Evolutionary conservation across 2,113 vertebrate species (phyloP).

Genomic region (Alces alces): DNA sequence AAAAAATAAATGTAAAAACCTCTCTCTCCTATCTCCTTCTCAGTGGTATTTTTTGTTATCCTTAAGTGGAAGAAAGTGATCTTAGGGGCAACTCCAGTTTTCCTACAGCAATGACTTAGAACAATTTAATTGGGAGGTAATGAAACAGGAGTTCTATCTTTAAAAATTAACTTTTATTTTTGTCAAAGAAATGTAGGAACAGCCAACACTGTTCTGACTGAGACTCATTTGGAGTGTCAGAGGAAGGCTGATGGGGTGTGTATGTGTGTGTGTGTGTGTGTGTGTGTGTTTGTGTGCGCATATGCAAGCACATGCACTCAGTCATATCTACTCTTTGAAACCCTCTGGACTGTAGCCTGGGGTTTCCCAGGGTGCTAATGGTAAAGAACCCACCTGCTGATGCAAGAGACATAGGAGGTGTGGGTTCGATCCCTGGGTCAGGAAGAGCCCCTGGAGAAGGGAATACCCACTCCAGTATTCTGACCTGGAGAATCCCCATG

Average conservation of each 20-base stretch:
- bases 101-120: not conserved
- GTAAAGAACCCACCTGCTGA: not conserved
- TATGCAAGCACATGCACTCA: not conserved
- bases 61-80: not conserved
- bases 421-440: fast-evolving
- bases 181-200: not conserved
- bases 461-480: not conserved
- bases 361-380: not conserved
- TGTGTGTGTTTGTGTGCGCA: fast-evolving
- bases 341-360: not conserved
- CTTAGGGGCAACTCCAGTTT: not conserved
- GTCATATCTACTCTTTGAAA: not conserved
- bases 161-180: not conserved
- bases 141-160: not conserved
- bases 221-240: not conserved
- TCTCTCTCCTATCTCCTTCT: not conserved
- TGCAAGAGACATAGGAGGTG: not conserved
- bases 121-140: not conserved
- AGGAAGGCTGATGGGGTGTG: not conserved
- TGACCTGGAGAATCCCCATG: not conserved
- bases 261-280: not conserved
- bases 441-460: not conserved
- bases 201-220: not conserved
- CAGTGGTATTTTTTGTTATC: not conserved
- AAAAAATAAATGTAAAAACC: not conserved